A percentile compares a stretch with the other conserved stretches of the same genome.
Conservation (phyloP, 2,888 invertebrate species). For the Drosophila quasianomalipes region DNA sequence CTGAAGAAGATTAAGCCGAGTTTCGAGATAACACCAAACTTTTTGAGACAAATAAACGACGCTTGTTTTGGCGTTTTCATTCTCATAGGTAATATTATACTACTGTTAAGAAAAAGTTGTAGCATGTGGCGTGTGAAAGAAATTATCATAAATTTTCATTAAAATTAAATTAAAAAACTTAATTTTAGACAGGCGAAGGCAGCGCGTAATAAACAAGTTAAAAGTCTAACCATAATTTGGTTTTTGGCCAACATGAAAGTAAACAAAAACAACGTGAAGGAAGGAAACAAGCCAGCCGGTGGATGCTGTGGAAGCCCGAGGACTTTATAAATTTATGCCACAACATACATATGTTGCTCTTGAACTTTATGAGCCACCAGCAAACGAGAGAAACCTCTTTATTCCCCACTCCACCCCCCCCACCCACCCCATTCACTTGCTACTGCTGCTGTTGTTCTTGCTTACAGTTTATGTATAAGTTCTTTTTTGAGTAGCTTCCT, state of each 20-base stretch:
- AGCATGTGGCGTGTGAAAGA: conserved; percentile 68
- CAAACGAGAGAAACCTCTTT: conserved; percentile 13
- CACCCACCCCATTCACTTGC: not conserved
- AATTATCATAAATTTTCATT: conserved; percentile 81
- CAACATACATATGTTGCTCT: conserved; percentile 82
- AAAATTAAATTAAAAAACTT: conserved; percentile 82
- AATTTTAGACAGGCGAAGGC: conserved; percentile 44
- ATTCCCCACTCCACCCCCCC: not conserved
- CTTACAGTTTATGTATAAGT: conserved; percentile 73
- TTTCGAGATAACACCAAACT: conserved; percentile 44
- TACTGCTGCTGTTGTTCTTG: conserved; percentile 28
- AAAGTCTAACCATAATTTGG: conserved; percentile 84
- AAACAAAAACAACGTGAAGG: conserved; percentile 24
- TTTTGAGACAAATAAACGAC: conserved; percentile 64
- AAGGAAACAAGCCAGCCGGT: conserved; percentile 6
- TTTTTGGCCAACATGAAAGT: conserved; percentile 68
- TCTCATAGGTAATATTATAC: conserved; percentile 6
- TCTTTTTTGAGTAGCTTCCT: conserved; percentile 77
- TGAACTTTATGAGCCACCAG: conserved; percentile 61
- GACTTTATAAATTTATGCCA: conserved; percentile 76
- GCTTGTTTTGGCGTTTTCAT: conserved; percentile 10
- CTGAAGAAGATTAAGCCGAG: conserved; percentile 48
- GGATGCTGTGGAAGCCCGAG: conserved; percentile 33
- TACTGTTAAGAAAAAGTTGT: conserved; percentile 9
- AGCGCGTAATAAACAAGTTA: conserved; percentile 82